Base-by-base conservation (phyloP, 1,140 invertebrate genomes). In the Megathymus violae region DNA sequence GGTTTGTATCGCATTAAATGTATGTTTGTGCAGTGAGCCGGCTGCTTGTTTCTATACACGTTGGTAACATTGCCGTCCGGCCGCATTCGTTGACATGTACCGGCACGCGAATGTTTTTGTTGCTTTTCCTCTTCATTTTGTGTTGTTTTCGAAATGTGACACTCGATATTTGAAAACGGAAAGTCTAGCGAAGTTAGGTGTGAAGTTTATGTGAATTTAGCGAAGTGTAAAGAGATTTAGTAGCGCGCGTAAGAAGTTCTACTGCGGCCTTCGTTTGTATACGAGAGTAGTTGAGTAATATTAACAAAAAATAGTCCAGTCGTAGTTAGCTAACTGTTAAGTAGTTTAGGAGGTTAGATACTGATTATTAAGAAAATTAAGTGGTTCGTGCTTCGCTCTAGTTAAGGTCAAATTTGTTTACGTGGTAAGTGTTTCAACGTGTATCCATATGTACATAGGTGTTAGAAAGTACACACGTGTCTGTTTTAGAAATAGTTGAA, bases 51-150 rank as follows among this genome's bases (percentile, higher is more conserved):
- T 67, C 69, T 79, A 79, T 78, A 73, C 74, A 76, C 66, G 76
- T 78, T 71, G 56, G 74, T 60, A 78, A 76, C 69, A 78, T 43
- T 68, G 78, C 67, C 76, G 70, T 66, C 68, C 66, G 80, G 76
- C 78, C 80, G 85, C 87, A 88, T 88, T 89, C 84, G 84, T 74
- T 78, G 76, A 81, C 78, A 82, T 81, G 84, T 89, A 72, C 81
- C 76, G 85, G 79, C 81, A 82, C 82, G 85, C 82, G 87, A 87
- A 85, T 79, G 82, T 82, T 87, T 88, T 89, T 88, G 82, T 86
- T 88, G 70, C 69, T 72, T 82, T 85, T 76, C 79, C 71, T 74
- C 77, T 77, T 79, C 63, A 73, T 78, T 78, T 73, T 72, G 63
- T 75, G 67, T 74, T 79, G 71, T 64, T 58, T 76, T 70, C 64